These are phyloP conservation scores for Rhopilema esculentum DNA, from an alignment of 30 jellyfish, hydroid and myxozoan species.

Conservation along the genomic window DNA sequence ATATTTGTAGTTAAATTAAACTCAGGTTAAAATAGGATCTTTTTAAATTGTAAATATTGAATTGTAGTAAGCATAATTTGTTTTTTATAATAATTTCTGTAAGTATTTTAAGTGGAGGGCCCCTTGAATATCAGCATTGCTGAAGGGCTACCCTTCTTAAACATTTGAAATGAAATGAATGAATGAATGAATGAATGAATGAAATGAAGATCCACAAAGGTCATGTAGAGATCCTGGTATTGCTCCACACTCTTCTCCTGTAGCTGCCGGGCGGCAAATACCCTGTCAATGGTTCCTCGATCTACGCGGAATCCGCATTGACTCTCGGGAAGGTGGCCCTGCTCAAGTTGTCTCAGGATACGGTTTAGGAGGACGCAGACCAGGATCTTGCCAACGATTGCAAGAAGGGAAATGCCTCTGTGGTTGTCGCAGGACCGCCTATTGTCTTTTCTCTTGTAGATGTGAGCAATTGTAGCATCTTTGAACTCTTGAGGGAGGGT, in stretches of 20 bases:
- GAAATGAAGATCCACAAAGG: constrained; percentile 48
- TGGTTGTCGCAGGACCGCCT: constrained; percentile 24
- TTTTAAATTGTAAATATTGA: no score
- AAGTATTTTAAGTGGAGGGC: no score
- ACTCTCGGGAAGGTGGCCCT: constrained; percentile 52
- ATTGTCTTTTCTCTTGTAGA: constrained; percentile 36
- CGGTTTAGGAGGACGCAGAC: constrained; percentile 40
- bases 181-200: constrained; percentile 7
- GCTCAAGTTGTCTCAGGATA: constrained; percentile 5
- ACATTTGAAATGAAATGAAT: not conserved
- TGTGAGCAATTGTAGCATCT: constrained; percentile 33
- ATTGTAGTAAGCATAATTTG: no score
- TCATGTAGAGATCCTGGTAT: constrained; percentile 11
- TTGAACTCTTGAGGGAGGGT: constrained; percentile 34
- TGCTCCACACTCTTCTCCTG: constrained; percentile 69
- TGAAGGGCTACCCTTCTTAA: no score
- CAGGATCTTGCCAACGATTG: constrained; percentile 34
- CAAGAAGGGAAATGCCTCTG: constrained; percentile 28
- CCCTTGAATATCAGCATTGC: no score
- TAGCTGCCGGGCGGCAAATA: constrained; percentile 50
- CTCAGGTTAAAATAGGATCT: no score
- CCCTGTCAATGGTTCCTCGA: constrained; percentile 59
- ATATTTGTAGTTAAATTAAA: no score
- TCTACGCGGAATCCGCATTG: constrained; percentile 52
- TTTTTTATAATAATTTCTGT: no score